Evolutionary conservation across 2,797 vertebrate species (phyloP).

Genomic region (Iguana delicatissima): DNA sequence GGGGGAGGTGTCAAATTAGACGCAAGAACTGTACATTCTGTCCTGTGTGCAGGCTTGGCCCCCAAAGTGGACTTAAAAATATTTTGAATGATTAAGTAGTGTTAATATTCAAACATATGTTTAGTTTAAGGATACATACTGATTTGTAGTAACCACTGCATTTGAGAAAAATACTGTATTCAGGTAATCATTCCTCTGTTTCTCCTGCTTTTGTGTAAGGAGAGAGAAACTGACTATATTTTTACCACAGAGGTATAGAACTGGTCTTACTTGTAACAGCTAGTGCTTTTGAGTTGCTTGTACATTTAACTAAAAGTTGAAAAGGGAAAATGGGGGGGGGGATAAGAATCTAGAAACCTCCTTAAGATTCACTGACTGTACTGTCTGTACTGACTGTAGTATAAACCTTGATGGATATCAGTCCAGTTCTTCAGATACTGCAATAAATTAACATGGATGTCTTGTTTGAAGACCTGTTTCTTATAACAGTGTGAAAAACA

Average conservation of each 20-base stretch:
- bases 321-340: too few relatives aligned
- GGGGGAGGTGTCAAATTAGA: neutral
- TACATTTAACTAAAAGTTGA: neutral
- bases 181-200: neutral
- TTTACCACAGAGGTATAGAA: neutral
- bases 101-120: neutral
- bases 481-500: neutral
- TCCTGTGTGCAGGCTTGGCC: neutral
- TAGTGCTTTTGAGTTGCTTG: neutral
- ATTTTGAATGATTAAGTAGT: too few relatives aligned
- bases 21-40: neutral
- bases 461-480: neutral
- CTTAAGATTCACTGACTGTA: too few relatives aligned
- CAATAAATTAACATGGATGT: too few relatives aligned
- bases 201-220: too few relatives aligned
- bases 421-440: too few relatives aligned
- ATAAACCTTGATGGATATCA: too few relatives aligned
- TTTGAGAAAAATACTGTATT: neutral
- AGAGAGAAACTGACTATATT: too few relatives aligned
- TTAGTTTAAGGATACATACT: neutral
- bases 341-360: too few relatives aligned
- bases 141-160: neutral
- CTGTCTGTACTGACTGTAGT: too few relatives aligned
- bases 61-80: neutral
- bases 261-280: neutral